Evolutionary conservation across 2,888 invertebrate genomes (phyloP).

Genomic region (Xestobium rufovillosum): DNA sequence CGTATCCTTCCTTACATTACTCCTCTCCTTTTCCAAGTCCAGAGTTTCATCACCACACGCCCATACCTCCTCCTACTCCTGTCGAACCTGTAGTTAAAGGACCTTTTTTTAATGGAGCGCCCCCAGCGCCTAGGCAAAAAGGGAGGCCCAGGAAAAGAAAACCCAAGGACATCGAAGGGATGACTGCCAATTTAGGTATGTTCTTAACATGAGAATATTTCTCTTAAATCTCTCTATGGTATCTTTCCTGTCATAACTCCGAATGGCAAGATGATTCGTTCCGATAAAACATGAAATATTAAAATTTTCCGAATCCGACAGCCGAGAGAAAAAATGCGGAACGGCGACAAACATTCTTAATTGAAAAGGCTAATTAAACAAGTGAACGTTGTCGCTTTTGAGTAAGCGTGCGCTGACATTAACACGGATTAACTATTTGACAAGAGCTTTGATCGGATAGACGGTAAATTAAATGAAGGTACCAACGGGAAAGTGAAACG

Average conservation of each 20-base stretch:
- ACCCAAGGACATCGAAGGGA: conserved; percentile 80
- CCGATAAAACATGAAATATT: too few relatives aligned
- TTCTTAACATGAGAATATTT: too few relatives aligned
- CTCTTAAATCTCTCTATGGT: too few relatives aligned
- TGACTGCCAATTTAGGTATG: conserved; percentile 81
- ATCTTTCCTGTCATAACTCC: too few relatives aligned
- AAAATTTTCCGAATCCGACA: too few relatives aligned
- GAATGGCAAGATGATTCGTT: too few relatives aligned
- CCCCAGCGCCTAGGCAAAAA: conserved; percentile 75
- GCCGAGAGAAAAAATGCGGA: too few relatives aligned
- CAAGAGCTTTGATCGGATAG: conserved; percentile 40
- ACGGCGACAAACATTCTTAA: not conserved
- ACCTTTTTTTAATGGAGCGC: conserved; percentile 53
- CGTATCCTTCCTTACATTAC: conserved; percentile 43
- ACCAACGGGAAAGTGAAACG: conserved; percentile 29
- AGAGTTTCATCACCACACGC: conserved; percentile 51
- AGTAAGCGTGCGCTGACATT: conserved; percentile 32
- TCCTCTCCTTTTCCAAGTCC: conserved; percentile 50
- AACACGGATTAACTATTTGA: conserved; percentile 41
- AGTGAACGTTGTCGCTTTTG: not conserved
- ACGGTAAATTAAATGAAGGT: conserved; percentile 42
- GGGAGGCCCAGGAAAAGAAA: conserved; percentile 89
- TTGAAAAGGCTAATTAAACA: conserved; percentile 1
- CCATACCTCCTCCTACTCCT: conserved; percentile 46
- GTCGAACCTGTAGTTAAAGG: conserved; percentile 33